These are phyloP conservation scores for Macroglossus sobrinus DNA, from an alignment of 2,113 vertebrate genomes.

Conservation along the genomic window DNA sequence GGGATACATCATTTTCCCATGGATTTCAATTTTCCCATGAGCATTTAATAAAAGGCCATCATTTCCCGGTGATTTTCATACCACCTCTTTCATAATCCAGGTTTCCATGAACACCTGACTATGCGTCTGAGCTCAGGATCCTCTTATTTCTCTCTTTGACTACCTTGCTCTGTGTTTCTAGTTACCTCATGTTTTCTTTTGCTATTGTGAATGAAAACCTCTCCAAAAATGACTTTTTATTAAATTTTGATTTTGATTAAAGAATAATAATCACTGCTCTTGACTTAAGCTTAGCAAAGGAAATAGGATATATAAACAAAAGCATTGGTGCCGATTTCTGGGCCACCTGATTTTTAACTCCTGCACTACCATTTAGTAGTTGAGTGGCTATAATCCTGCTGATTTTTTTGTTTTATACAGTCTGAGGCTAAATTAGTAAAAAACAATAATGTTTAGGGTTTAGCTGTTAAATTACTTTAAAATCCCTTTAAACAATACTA, in stretches of 20 bases:
- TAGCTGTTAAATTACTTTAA: neutral
- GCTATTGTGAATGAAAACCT: neutral
- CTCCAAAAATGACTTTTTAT: neutral
- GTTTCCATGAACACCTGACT: neutral
- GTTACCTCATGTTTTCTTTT: neutral
- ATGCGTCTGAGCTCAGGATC: neutral
- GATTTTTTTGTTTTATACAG: neutral
- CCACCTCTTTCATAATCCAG: neutral
- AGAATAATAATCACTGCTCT: neutral
- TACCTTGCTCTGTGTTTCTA: neutral
- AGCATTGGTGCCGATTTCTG: too few relatives aligned
- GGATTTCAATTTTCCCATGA: constrained; percentile 40
- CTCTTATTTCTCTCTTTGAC: neutral
- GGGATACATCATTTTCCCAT: neutral
- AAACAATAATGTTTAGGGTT: neutral
- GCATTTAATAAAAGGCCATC: constrained; percentile 24
- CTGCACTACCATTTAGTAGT: neutral
- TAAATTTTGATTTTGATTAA: neutral
- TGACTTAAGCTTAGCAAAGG: neutral
- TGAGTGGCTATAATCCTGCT: neutral
- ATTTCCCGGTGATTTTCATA: neutral
- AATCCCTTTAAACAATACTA: neutral
- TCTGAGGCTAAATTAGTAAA: neutral
- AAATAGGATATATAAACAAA: neutral
- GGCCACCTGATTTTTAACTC: neutral